These are phyloP conservation scores for Chondrilla cf. caribensis DNA, from an alignment of 37 sponge, comb jelly and placozoan species.

Conservation along the genomic window DNA sequence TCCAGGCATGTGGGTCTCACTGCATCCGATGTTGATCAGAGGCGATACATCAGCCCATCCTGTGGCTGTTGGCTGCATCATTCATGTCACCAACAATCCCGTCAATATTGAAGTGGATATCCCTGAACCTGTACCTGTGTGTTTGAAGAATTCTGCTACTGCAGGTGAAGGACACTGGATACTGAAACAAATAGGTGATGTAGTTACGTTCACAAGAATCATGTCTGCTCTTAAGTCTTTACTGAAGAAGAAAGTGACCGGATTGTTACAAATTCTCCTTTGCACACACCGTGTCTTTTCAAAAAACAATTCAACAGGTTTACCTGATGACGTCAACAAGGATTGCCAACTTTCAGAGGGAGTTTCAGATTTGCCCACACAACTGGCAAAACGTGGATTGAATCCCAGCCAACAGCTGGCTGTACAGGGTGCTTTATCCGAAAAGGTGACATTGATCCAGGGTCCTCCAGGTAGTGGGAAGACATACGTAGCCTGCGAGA, in stretches of 20 bases:
- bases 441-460: conserved; percentile 65
- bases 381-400: conserved; percentile 13
- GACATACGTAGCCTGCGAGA: conserved; percentile 66
- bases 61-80: conserved; percentile 49
- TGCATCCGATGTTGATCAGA: no score
- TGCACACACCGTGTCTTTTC: neutral
- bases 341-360: no score
- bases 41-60: neutral
- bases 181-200: conserved; percentile 52
- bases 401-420: conserved; percentile 60
- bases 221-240: conserved; percentile 33
- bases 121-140: conserved; percentile 42
- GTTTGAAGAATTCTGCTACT: conserved; percentile 30
- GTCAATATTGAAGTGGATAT: conserved; percentile 42
- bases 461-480: conserved; percentile 90
- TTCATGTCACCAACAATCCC: conserved; percentile 33
- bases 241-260: neutral
- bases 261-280: conserved; percentile 18
- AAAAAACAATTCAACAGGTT: no score
- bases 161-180: conserved; percentile 52
- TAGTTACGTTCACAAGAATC: conserved; percentile 50
- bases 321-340: no score
- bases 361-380: no score
- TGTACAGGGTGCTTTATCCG: conserved; percentile 40
- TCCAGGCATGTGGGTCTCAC: no score